Evolutionary conservation across 1,140 invertebrate genomes (phyloP).

Genomic region (Drosophila mayri): DNA sequence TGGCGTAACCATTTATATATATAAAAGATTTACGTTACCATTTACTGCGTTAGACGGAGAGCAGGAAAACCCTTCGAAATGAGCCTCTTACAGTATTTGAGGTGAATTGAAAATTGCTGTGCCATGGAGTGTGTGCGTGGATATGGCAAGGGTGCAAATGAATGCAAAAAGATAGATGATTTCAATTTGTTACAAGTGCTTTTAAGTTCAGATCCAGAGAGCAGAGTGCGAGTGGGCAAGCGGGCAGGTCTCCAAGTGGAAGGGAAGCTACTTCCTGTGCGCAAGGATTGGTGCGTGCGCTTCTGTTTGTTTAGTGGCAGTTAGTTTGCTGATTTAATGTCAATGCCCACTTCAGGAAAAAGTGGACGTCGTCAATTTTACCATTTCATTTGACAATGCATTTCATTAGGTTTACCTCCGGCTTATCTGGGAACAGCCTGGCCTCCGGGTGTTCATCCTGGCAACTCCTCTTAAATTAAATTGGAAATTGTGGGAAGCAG

Average conservation of each 20-base stretch:
- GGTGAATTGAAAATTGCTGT: constrained; percentile 11
- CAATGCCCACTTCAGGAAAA: constrained; percentile 73
- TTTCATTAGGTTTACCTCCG: constrained; percentile 67
- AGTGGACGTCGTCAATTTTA: constrained; percentile 82
- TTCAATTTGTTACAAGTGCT: constrained; percentile 83
- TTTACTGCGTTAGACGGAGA: not conserved
- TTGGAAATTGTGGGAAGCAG: constrained; percentile 43
- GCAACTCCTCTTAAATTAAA: constrained; percentile 76
- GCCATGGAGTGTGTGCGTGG: constrained; percentile 8
- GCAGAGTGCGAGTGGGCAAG: constrained; percentile 28
- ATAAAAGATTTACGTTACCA: not conserved
- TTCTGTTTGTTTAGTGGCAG: constrained; percentile 75
- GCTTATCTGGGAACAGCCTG: constrained; percentile 30
- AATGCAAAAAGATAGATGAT: constrained; percentile 81
- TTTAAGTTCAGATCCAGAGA: constrained; percentile 71
- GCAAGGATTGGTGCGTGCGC: constrained; percentile 16
- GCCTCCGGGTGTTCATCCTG: constrained; percentile 4
- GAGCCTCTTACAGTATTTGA: constrained; percentile 7
- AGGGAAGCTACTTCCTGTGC: constrained; percentile 16
- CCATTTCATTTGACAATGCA: constrained; percentile 83
- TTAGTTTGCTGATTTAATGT: constrained; percentile 83
- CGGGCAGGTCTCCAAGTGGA: not conserved
- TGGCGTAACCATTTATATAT: not conserved
- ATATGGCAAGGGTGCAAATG: constrained; percentile 58
- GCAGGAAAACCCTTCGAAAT: constrained; percentile 7